Base-by-base conservation (phyloP, 2,113 vertebrate species). In the Aspiorhynchus laticeps region DNA sequence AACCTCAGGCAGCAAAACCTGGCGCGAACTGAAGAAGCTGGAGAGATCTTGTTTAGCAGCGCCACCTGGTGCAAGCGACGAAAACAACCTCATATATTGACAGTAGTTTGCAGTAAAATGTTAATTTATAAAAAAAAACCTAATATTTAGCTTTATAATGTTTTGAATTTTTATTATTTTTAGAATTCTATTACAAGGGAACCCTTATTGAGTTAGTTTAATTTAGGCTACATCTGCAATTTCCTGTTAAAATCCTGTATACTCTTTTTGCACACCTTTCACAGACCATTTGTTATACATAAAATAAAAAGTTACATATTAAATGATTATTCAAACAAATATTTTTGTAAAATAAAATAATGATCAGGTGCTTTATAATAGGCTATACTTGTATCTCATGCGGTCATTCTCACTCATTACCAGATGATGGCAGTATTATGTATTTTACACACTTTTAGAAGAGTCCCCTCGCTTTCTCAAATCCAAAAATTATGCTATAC, bases 1-100 rank as follows among this genome's bases (percentile, higher is more conserved):
- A 69, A 67, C 61, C 63, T 43, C 36, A 17, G 24, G 79, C 79
- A 63, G 24, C n/a, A 28, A 43, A 43, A 81, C 48, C 74, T 43
- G 12, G 4, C 43, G 3, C 12, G 73, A 46, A 43, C 73, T 3
- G 5, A 41, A 26, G 73, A 75, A 46, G 31, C 76, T 17, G 7
- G 5, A 1, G n/a, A 82, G 15, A 83, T 5, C 24, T 48, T 48
- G 61, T 83, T 7, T 48, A 46, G 43, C 80, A 83, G 63, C 80
- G 80, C 80, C 80, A 83, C 19, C 63, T 83, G 0, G 80, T 69
- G 80, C 0, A 31, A 33, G 4, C 4, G 26, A 33, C 15, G 7
- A 53, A 51, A 31, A 21, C 69, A 28, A 67, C 24, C 2, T 46
- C 67, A 11, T 19, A 6, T 75, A 8, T 21, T 36, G 12, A n/a